Percentiles rank a stretch among this genome's conserved stretches.
Conservation (phyloP, 1,140 invertebrate genomes). For the Samia ricini region DNA sequence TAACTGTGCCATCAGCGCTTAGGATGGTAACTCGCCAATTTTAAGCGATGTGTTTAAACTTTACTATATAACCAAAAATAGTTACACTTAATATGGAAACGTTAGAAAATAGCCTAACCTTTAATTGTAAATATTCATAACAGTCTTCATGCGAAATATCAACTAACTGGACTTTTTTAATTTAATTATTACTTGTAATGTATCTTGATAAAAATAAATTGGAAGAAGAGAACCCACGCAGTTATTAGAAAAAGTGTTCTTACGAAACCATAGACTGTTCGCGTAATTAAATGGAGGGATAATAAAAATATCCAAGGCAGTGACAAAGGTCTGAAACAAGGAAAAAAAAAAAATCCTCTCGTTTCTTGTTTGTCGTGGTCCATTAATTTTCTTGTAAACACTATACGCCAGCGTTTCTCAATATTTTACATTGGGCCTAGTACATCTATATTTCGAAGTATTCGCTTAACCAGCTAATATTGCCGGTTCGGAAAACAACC, state of each 20-base stretch:
- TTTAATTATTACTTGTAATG: not conserved
- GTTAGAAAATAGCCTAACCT: no score
- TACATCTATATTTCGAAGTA: not conserved
- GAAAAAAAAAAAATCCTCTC: slow-evolving; percentile 6
- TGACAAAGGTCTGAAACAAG: slow-evolving; percentile 3
- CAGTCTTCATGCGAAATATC: no score
- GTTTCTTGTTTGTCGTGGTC: not conserved
- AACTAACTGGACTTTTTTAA: not conserved
- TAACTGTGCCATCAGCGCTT: no score
- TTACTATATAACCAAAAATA: no score
- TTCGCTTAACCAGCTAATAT: no score
- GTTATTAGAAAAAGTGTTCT: not conserved
- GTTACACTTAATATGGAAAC: no score
- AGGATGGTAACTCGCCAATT: no score
- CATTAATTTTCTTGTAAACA: slow-evolving; percentile 4
- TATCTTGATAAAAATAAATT: not conserved
- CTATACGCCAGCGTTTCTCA: no score
- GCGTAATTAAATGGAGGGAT: not conserved
- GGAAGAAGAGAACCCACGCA: not conserved
- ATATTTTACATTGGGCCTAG: no score
- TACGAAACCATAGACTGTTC: not conserved
- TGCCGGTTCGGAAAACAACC: no score
- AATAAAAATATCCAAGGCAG: not conserved
- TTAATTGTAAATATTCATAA: no score
- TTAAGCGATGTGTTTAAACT: no score